These are phyloP conservation scores for Scaptomyza hsui DNA, from an alignment of 1,140 invertebrate genomes.

Conservation along the genomic window DNA sequence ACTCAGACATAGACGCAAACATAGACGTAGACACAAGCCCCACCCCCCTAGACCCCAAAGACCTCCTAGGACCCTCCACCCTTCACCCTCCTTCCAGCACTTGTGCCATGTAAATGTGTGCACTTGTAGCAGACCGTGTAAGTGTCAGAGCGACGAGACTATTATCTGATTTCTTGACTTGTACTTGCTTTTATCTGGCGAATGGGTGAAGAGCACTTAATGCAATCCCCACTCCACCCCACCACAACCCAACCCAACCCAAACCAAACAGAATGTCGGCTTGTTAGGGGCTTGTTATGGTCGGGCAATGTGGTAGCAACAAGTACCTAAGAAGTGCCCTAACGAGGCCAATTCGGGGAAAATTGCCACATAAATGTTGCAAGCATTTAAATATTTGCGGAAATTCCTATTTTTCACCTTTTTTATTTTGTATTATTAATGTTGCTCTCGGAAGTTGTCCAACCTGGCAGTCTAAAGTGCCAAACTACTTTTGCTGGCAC, in stretches of 20 bases:
- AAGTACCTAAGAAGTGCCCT: conserved; percentile 9
- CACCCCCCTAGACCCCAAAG: conserved; percentile 4
- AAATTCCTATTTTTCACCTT: background rate
- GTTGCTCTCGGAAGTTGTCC: background rate
- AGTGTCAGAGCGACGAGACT: conserved; percentile 45
- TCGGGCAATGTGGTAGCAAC: conserved; percentile 15
- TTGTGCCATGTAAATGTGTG: conserved; percentile 75
- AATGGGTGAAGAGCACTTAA: conserved; percentile 35
- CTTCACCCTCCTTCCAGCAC: conserved; percentile 23
- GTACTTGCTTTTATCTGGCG: conserved; percentile 49
- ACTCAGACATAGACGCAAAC: background rate
- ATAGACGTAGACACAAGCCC: background rate
- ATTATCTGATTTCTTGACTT: conserved; percentile 77
- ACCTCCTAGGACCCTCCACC: background rate
- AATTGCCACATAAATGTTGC: conserved; percentile 23
- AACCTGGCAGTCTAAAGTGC: background rate
- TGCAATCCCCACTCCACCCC: conserved; percentile 5
- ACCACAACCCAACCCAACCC: background rate
- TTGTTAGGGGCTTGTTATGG: background rate
- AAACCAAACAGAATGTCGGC: background rate
- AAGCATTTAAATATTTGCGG: conserved; percentile 23
- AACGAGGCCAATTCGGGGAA: conserved; percentile 25
- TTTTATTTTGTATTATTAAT: background rate
- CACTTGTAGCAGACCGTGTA: conserved; percentile 51
- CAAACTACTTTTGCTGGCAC: background rate